A percentile compares a stretch with the other conserved stretches of the same genome.
phyloP scores from a whole-genome alignment of 2,113 vertebrate genomes.

The Thunnus maccoyii region DNA sequence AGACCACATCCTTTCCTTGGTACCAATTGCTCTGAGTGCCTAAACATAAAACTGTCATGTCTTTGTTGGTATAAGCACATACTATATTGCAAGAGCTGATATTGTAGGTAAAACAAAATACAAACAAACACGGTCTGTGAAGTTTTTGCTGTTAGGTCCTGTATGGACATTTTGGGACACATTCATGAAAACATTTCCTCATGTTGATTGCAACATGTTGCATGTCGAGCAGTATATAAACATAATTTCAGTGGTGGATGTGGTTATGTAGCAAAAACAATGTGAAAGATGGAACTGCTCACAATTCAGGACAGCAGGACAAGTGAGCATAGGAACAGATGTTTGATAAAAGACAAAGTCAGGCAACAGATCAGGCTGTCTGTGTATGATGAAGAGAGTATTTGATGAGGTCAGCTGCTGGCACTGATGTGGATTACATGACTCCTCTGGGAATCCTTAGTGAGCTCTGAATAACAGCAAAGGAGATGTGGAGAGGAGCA shows the following conservation, averaged over 20 bases:
- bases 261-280: neutral
- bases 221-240: neutral
- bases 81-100: neutral
- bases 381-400: conserved; percentile 23
- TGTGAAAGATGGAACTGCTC: neutral
- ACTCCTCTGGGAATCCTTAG: conserved; percentile 11
- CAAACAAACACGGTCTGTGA: neutral
- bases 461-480: conserved; percentile 32
- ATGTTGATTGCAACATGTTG: neutral
- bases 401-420: conserved; percentile 44
- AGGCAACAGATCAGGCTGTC: conserved; percentile 28
- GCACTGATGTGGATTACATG: conserved; percentile 26
- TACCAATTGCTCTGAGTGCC: no score
- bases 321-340: conserved; percentile 30
- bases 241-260: neutral
- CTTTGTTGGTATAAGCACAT: no score
- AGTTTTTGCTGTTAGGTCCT: neutral
- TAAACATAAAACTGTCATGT: no score
- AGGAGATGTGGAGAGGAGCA: conserved; percentile 4
- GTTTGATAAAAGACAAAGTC: conserved; percentile 39
- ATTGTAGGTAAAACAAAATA: neutral
- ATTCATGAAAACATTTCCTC: neutral
- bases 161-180: neutral
- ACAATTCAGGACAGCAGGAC: neutral
- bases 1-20: no score